Evolutionary conservation across 2,888 invertebrate genomes (phyloP), one percentile per base, ranked within the genome.

Genomic region (Orthosia incerta): DNA sequence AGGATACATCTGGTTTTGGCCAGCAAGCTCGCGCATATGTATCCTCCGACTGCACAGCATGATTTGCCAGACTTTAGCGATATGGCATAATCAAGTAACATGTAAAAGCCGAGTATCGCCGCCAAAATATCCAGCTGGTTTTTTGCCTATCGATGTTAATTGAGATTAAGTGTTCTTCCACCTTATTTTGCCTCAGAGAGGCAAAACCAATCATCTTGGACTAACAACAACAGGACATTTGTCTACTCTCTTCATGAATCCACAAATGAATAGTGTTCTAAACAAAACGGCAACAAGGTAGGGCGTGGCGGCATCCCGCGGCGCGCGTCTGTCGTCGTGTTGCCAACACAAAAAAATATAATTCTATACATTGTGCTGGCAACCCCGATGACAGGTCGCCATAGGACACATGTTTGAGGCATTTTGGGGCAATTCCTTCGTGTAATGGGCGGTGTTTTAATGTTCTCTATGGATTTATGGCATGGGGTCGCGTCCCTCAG

Each of bases 381-480:
- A 94, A 90, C 95, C 95, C 95, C 91, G 96, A 95, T 95, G 96
- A 96, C 96, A 96, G 95, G 94, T 96, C 95, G 93, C 95, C 86
- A 92, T 94, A 92, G 93, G 95, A 95, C 96, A 96, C 95, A 96
- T 96, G 95, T 96, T 95, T 93, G 91, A 93, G 93, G 94, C 95
- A 95, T 95, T 95, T 95, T 94, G 89, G 95, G 94, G 93, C 95
- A 94, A 96, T 96, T 96, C 93, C 95, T 94, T 90, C 89, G 91
- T 89, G 89, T 95, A 95, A 96, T 95, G 93, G 94, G 93, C 91
- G 93, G 93, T 94, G 93, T 95, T 95, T 94, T 95, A 95, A 95
- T 95, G 95, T 93, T 92, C 91, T 88, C 80, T 86, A 82, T 92
- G 89, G 93, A 95, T 96, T 96, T 95, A 96, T 95, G 89, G 90